Base-by-base conservation (phyloP, 2,113 vertebrate species). In the Phylloscopus whistleri region DNA sequence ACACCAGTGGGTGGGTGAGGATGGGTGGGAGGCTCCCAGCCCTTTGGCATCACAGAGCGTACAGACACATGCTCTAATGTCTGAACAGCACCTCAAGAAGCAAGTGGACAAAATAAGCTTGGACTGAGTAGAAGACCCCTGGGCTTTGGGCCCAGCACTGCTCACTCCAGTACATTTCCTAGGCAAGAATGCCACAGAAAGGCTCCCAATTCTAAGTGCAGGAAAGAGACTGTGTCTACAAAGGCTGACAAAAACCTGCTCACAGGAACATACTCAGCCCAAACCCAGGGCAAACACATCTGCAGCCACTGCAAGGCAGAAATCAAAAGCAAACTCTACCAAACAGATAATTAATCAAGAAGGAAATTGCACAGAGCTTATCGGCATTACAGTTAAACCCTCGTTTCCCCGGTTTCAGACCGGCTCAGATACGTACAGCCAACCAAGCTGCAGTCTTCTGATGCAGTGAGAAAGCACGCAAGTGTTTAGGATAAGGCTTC, bases 321-420 rank as follows among this genome's bases (percentile, higher is more conserved):
- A 94, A 82, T 64, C 66, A 94, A 82, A 91, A 87, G 84, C 64
- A 87, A 87, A 74, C 52, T 81, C 74, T 48, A 87, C 10, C 27
- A 46, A 84, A 74, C 14, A 87, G 81, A 59, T 39, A 62, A 59
- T 81, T 89, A 93, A 96, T 91, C 77, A 82, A 82, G 39, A 24
- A 68, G 81, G 84, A 91, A 95, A 91, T 82, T 62, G 67, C 91
- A 78, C 21, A 46, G 39, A 67, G 56, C 64, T 95, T 94, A 92
- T 76, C 73, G 0, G 51, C 0, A 7, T 59, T 78, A 37, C 59
- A 66, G 87, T 23, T 78, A 72, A 87, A 88, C n/a, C 27, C 58
- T 60, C 53, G 9, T 59, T 88, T 83, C 62, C 44, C 82, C 53
- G 76, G 67, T 46, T 87, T 13, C 72, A 68, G 68, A 59, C 16